Evolutionary conservation across 2,113 vertebrate genomes (phyloP), one percentile per base, ranked within the genome.

Genomic region (Sphyrna mokarran): DNA sequence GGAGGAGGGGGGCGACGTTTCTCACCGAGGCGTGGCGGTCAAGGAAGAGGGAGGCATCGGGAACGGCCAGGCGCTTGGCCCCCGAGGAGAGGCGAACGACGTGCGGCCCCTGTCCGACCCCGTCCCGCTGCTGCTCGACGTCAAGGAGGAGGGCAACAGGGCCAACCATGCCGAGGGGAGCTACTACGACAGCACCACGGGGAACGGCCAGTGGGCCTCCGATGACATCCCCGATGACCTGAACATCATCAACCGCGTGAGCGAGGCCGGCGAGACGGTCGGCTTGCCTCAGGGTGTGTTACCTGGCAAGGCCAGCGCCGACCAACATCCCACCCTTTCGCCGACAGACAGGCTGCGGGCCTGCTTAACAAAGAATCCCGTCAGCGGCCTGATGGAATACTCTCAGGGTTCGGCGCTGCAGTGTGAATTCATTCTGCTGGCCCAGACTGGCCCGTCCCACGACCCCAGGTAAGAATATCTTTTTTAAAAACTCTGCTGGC

Each of bases 371-470:
- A 98, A 98, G 97, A 99, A 99, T 76, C 98, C 99, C 0, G 98
- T 99, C 96, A 99, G 98, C 0, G 99, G 99, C 48, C 97, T 99
- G 43, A 96, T 99, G 87, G 99, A 99, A 66, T 99, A 99, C 0
- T 98, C 99, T 48, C 98, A 98, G 0, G 99, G 99, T 37, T 69
- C 69, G 99, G 99, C 11, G 98, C 99, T 0, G 99, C 99, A 0
- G 99, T 94, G 93, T 33, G 63, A 99, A 95, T 99, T 99, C 97
- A 98, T 98, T n/a, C 97, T 99, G 96, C 98, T 99, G 1, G 98
- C 98, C 86, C 99, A 99, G 97, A 98, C 98, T 0, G 99, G 99
- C 94, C 99, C 98, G 0, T 97, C 98, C 5, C 99, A 99, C 0
- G 99, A 99, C 90, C 99, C 99, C 40, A 99, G 98, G 99, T 99